Evolutionary conservation across 1,140 invertebrate species (phyloP).

Genomic region (Cryptotermes secundus): DNA sequence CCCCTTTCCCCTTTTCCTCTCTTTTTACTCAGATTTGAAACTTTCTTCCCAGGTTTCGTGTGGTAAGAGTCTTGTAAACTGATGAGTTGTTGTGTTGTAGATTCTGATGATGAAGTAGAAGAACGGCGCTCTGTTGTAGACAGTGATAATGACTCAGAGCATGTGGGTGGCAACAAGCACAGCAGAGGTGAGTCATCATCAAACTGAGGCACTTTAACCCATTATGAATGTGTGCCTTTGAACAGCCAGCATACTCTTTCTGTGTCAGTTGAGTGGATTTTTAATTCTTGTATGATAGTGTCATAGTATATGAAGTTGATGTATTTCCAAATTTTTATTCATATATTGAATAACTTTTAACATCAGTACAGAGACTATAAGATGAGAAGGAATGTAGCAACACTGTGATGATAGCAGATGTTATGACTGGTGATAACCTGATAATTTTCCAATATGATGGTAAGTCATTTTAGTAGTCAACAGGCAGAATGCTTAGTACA

Average conservation of each 20-base stretch:
- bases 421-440: too few species aligned
- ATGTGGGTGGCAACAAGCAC: conserved; percentile 25
- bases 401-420: too few species aligned
- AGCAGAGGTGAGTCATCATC: conserved; percentile 31
- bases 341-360: too few species aligned
- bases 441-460: too few species aligned
- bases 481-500: too few species aligned
- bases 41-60: conserved; percentile 22
- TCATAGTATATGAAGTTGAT: too few species aligned
- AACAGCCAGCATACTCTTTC: neutral
- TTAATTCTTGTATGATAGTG: neutral
- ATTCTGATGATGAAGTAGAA: conserved; percentile 40
- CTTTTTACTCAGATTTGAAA: too few species aligned
- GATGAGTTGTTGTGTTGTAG: conserved; percentile 29
- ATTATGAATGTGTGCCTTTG: neutral
- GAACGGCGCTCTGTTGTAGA: conserved; percentile 43
- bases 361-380: too few species aligned
- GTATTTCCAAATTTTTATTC: too few species aligned
- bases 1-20: too few species aligned
- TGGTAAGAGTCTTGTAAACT: neutral
- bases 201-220: neutral
- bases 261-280: neutral
- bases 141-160: conserved; percentile 40
- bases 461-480: too few species aligned
- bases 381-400: too few species aligned